Evolutionary conservation across 2,888 invertebrate genomes (phyloP).

Genomic region (Embidobia sp.): DNA sequence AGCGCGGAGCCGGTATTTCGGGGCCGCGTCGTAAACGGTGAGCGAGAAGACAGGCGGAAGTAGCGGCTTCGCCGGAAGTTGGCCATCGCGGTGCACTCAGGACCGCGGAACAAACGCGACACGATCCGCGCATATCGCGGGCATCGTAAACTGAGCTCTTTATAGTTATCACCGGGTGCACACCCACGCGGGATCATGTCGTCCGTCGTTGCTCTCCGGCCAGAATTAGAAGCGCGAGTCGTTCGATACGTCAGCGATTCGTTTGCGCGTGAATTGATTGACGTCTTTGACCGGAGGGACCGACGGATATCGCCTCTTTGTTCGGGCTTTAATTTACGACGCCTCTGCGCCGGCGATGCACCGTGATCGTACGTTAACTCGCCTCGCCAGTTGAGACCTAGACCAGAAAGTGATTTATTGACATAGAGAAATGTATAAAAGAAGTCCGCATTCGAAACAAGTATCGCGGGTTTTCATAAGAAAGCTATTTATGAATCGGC

Average conservation of each 20-base stretch:
- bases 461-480: too few relatives aligned
- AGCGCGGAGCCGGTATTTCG: constrained; percentile 24
- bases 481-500: too few relatives aligned
- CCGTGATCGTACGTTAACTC: neutral
- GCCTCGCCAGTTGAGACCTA: neutral
- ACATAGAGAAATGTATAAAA: neutral
- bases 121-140: constrained; percentile 4
- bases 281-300: neutral
- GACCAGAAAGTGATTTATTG: constrained; percentile 1
- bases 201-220: constrained; percentile 66
- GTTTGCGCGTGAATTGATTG: constrained; percentile 10
- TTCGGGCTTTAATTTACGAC: constrained; percentile 8
- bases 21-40: constrained; percentile 15
- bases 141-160: constrained; percentile 38
- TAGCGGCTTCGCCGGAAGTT: constrained; percentile 34
- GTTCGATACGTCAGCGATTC: constrained; percentile 62
- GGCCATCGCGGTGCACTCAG: neutral
- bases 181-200: constrained; percentile 52
- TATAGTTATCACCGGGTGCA: constrained; percentile 50
- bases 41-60: constrained; percentile 14
- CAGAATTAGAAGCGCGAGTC: constrained; percentile 73
- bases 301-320: constrained; percentile 7
- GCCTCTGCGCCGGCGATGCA: constrained; percentile 1
- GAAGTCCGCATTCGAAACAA: too few relatives aligned
- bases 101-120: constrained; percentile 12